phyloP scores from a whole-genome alignment of 1,140 invertebrate genomes.

The Hyposmocoma kahamanoa region DNA sequence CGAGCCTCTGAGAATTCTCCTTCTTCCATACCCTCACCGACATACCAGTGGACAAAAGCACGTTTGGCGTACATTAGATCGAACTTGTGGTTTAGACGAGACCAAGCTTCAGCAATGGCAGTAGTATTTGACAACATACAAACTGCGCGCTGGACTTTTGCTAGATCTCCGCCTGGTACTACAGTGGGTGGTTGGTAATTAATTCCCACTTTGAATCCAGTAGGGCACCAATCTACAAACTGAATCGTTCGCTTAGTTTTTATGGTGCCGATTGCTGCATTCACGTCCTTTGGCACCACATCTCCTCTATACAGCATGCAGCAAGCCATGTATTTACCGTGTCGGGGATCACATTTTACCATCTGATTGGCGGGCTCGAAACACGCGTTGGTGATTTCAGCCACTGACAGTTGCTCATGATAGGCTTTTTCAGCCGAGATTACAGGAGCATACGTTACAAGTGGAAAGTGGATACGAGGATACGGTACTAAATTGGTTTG shows the following conservation, averaged over 20 bases:
- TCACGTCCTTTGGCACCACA: slow-evolving; percentile 89
- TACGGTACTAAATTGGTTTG: slow-evolving; percentile 91
- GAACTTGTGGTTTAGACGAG: slow-evolving; percentile 86
- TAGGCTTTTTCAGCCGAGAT: slow-evolving; percentile 90
- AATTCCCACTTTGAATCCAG: slow-evolving; percentile 86
- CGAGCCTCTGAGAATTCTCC: slow-evolving; percentile 90
- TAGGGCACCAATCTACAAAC: slow-evolving; percentile 94
- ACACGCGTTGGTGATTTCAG: slow-evolving; percentile 92
- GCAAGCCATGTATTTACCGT: slow-evolving; percentile 94
- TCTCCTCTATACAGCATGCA: slow-evolving; percentile 84
- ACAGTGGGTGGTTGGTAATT: slow-evolving; percentile 88
- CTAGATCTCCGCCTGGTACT: slow-evolving; percentile 88
- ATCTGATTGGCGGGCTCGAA: slow-evolving; percentile 93
- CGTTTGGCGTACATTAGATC: slow-evolving; percentile 77
- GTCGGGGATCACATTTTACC: slow-evolving; percentile 92
- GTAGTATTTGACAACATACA: slow-evolving; percentile 93
- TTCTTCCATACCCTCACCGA: slow-evolving; percentile 91
- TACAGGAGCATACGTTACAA: slow-evolving; percentile 90
- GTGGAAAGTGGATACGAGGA: slow-evolving; percentile 87
- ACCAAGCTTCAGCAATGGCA: slow-evolving; percentile 86
- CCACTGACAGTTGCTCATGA: slow-evolving; percentile 87
- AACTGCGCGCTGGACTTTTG: slow-evolving; percentile 85
- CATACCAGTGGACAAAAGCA: slow-evolving; percentile 89
- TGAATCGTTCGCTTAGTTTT: slow-evolving; percentile 89
- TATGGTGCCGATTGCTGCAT: slow-evolving; percentile 87